Percentiles rank a stretch among this genome's conserved stretches.
Evolutionary conservation across 2,797 vertebrate genomes (phyloP).

Genomic region (Saxicola maurus): DNA sequence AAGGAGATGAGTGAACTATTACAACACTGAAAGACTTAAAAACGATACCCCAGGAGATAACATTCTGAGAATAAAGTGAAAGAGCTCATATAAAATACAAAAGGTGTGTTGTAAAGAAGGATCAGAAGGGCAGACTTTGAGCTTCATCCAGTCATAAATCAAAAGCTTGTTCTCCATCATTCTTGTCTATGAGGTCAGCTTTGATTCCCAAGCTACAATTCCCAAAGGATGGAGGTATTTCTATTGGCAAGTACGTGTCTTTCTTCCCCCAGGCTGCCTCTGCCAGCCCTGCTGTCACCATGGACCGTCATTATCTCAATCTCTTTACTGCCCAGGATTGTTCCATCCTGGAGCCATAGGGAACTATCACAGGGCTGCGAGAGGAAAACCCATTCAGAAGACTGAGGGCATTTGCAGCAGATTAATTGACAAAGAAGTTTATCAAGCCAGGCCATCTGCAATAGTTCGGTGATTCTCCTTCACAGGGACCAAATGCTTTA

Average conservation of each 20-base stretch:
- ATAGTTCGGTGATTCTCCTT: neutral
- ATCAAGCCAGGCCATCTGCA: constrained; percentile 56
- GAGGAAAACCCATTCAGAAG: constrained; percentile 27
- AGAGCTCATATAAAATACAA: constrained; percentile 62
- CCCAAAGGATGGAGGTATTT: constrained; percentile 53
- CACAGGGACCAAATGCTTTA: constrained; percentile 16
- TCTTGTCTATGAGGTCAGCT: constrained; percentile 59
- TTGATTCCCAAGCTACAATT: constrained; percentile 63
- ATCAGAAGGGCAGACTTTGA: constrained; percentile 66
- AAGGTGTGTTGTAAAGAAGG: constrained; percentile 66
- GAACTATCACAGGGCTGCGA: constrained; percentile 30
- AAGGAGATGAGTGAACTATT: constrained; percentile 47
- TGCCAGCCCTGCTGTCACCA: constrained; percentile 66
- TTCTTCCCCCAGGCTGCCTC: constrained; percentile 49
- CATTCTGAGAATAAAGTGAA: constrained; percentile 50
- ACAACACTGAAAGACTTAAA: constrained; percentile 35
- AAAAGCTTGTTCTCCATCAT: constrained; percentile 63
- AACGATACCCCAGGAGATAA: constrained; percentile 52
- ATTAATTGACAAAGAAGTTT: constrained; percentile 60
- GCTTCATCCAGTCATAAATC: constrained; percentile 64
- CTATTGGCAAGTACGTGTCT: constrained; percentile 58
- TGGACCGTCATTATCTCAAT: constrained; percentile 61
- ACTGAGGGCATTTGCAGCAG: constrained; percentile 15
- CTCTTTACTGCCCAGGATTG: constrained; percentile 65
- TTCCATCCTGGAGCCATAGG: constrained; percentile 46